Conservation (phyloP, 2,797 vertebrate species). For the Pangasius macronema region DNA sequence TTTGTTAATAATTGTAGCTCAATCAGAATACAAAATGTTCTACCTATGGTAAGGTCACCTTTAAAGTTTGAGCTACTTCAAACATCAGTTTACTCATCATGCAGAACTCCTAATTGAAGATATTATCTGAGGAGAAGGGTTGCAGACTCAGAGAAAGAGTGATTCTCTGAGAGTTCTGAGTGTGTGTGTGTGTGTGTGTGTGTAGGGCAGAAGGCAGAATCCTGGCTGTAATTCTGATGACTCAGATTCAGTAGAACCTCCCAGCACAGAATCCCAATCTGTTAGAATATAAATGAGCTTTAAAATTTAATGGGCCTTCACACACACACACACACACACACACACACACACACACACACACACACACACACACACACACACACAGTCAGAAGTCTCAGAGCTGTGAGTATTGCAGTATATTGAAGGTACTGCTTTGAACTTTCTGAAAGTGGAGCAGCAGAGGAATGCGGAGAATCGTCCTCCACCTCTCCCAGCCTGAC, state of each 20-base stretch:
- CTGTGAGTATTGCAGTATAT: conserved; percentile 5
- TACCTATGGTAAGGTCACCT: background rate
- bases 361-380: background rate
- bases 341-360: conserved; percentile 18
- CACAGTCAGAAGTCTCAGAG: background rate
- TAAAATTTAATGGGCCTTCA: conserved; percentile 51
- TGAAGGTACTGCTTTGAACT: conserved; percentile 23
- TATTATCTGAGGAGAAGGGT: conserved; percentile 53
- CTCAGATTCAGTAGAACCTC: conserved; percentile 61
- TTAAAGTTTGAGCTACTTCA: conserved; percentile 42
- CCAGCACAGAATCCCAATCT: conserved; percentile 54
- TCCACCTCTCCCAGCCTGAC: conserved; percentile 31
- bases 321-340: conserved; percentile 24
- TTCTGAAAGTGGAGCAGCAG: conserved; percentile 37
- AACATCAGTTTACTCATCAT: conserved; percentile 49
- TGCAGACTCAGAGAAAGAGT: background rate
- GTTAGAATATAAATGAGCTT: conserved; percentile 66
- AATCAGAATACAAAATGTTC: background rate
- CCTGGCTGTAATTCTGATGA: conserved; percentile 65
- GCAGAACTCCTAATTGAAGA: conserved; percentile 60
- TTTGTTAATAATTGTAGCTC: background rate
- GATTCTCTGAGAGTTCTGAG: background rate
- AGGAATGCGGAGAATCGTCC: conserved; percentile 32
- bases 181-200: conserved; percentile 14
- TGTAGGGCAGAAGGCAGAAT: conserved; percentile 46